Evolutionary conservation across 2,113 vertebrate genomes (phyloP).

Genomic region (Eleginops maclovinus): DNA sequence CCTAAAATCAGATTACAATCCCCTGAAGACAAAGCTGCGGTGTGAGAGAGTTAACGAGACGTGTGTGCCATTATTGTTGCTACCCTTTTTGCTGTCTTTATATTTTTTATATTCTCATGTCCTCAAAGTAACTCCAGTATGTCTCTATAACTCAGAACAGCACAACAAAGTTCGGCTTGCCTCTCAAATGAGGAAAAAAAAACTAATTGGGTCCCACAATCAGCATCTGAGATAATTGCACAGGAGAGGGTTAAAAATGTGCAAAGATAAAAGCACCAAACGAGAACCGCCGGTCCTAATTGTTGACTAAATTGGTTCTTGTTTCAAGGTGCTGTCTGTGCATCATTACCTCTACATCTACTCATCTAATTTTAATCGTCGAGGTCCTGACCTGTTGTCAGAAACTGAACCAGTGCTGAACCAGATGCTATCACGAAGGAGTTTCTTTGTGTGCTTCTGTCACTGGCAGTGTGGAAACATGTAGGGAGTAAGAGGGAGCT

Average conservation of each 20-base stretch:
- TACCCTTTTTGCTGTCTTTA: neutral
- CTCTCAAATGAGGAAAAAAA: neutral
- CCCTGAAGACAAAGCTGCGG: constrained; percentile 7
- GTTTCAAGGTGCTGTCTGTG: constrained; percentile 13
- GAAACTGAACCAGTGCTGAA: constrained; percentile 15
- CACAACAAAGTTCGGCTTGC: neutral
- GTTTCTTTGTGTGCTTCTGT: constrained; percentile 35
- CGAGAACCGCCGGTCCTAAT: neutral
- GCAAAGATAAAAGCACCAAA: neutral
- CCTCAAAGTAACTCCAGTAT: neutral
- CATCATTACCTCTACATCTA: constrained; percentile 6
- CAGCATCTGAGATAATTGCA: neutral
- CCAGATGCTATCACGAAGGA: constrained; percentile 19
- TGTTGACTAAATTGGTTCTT: constrained; percentile 11
- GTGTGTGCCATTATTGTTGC: constrained; percentile 24
- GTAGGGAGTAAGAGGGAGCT: constrained; percentile 37
- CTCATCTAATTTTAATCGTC: constrained; percentile 17
- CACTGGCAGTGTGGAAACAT: constrained; percentile 21
- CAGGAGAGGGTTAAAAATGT: neutral
- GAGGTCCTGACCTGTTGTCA: constrained; percentile 24
- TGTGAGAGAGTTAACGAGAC: constrained; percentile 7
- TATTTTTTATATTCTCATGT: neutral
- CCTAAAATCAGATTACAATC: neutral
- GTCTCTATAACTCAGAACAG: constrained; percentile 12
- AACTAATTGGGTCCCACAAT: neutral